These are phyloP conservation scores for Pteronura brasiliensis DNA, from an alignment of 2,113 vertebrate genomes.

Conservation along the genomic window DNA sequence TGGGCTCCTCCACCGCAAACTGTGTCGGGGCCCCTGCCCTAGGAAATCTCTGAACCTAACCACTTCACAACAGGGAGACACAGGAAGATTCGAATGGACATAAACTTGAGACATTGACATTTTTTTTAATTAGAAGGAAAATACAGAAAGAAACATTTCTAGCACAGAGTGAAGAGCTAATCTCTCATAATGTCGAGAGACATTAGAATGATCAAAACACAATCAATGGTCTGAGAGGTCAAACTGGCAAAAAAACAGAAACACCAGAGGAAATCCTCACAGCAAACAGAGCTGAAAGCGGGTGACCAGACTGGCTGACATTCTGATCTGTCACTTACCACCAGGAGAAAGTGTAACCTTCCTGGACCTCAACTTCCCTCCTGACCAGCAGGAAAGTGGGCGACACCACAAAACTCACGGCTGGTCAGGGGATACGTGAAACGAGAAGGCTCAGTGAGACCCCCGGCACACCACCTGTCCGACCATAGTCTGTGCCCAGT, in stretches of 20 bases:
- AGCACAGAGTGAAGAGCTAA: background rate
- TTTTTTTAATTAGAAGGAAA: background rate
- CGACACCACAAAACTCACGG: too few relatives aligned
- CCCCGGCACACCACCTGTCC: too few relatives aligned
- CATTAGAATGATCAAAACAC: background rate
- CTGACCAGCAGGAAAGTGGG: background rate
- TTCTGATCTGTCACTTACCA: background rate
- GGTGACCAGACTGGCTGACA: background rate
- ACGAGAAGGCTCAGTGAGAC: background rate
- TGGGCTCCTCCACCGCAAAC: accelerated
- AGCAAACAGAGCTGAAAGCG: background rate
- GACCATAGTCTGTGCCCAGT: too few relatives aligned
- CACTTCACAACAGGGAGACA: background rate
- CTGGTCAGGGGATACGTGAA: background rate
- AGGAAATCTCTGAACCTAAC: background rate
- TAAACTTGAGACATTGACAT: background rate
- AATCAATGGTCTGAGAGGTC: background rate
- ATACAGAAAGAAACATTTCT: background rate
- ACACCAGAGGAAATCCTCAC: background rate
- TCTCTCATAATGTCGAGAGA: background rate
- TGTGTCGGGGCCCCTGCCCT: background rate
- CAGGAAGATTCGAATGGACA: background rate
- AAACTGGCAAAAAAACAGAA: background rate
- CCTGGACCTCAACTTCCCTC: accelerated
- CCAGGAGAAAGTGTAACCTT: background rate